A percentile compares a stretch with the other conserved stretches of the same genome.
These are phyloP conservation scores for Dysidea cf. avara DNA, from an alignment of 37 sponge, comb jelly and placozoan genomes.

Conservation along the genomic window DNA sequence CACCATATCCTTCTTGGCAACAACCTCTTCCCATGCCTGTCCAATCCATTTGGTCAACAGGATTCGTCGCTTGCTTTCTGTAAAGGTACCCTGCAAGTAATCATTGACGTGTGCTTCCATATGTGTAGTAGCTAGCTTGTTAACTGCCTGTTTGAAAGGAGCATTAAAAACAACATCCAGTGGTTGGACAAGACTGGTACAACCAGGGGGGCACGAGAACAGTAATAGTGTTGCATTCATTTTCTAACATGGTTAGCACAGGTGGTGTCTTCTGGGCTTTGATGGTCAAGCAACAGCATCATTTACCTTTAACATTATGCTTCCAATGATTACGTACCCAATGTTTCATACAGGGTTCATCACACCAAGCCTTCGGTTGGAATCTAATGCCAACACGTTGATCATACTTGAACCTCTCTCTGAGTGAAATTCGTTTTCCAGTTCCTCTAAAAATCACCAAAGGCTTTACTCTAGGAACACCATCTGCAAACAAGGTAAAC, in stretches of 20 bases:
- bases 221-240: constrained; percentile 18
- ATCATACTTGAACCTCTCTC: constrained; percentile 29
- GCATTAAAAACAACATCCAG: constrained; percentile 47
- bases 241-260: constrained; percentile 8
- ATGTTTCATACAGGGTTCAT: constrained; percentile 34
- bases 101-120: constrained; percentile 38
- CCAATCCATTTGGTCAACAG: constrained; percentile 55
- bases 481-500: constrained; percentile 51
- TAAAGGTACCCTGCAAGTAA: constrained; percentile 32
- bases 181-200: constrained; percentile 54
- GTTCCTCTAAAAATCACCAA: constrained; percentile 40
- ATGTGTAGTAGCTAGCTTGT: constrained; percentile 27
- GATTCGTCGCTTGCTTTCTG: constrained; percentile 26
- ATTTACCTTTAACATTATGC: constrained; percentile 6
- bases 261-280: constrained; percentile 28
- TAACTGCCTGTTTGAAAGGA: constrained; percentile 38
- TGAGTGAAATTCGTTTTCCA: constrained; percentile 27
- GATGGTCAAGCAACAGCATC: constrained; percentile 37
- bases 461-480: constrained; percentile 41
- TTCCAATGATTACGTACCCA: constrained; percentile 9
- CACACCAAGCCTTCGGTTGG: constrained; percentile 46
- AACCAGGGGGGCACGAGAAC: constrained; percentile 44
- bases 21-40: constrained; percentile 60
- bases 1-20: constrained; percentile 38
- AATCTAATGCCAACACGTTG: constrained; percentile 29